phyloP scores from a whole-genome alignment of 2,797 vertebrate species.

The Chromobotia macracanthus region DNA sequence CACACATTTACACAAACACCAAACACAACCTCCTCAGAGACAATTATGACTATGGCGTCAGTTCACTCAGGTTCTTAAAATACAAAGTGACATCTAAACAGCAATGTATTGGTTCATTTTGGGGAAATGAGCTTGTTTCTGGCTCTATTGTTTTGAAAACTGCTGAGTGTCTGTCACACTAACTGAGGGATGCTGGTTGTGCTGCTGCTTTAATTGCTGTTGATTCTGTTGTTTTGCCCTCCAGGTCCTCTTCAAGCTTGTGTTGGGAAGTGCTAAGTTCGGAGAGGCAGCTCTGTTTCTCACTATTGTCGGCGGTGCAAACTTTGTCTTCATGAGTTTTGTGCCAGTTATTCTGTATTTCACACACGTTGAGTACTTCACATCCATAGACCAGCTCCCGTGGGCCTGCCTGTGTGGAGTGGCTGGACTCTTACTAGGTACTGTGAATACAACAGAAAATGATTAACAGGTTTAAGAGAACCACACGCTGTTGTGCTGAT shows the following conservation, averaged over 20 bases:
- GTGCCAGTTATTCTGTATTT: conserved; percentile 93
- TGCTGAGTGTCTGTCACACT: not conserved
- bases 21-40: no score
- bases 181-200: not conserved
- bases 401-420: conserved; percentile 94
- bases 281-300: conserved; percentile 97
- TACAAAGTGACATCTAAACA: no score
- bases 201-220: not conserved
- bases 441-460: conserved; percentile 56
- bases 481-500: not conserved
- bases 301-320: conserved; percentile 89
- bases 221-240: conserved; percentile 40
- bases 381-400: conserved; percentile 83
- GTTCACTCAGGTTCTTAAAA: no score
- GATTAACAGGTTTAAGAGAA: not conserved
- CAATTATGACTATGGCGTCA: no score
- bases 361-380: conserved; percentile 92
- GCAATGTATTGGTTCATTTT: no score
- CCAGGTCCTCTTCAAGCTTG: conserved; percentile 96
- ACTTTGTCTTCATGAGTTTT: conserved; percentile 89
- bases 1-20: no score
- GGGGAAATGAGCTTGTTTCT: no score
- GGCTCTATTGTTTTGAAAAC: not conserved
- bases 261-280: conserved; percentile 94
- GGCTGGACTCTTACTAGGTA: conserved; percentile 89